Percentiles rank a stretch among this genome's conserved stretches.
Evolutionary conservation across 1,140 invertebrate genomes (phyloP).

Genomic region (Diploscapter pachys): DNA sequence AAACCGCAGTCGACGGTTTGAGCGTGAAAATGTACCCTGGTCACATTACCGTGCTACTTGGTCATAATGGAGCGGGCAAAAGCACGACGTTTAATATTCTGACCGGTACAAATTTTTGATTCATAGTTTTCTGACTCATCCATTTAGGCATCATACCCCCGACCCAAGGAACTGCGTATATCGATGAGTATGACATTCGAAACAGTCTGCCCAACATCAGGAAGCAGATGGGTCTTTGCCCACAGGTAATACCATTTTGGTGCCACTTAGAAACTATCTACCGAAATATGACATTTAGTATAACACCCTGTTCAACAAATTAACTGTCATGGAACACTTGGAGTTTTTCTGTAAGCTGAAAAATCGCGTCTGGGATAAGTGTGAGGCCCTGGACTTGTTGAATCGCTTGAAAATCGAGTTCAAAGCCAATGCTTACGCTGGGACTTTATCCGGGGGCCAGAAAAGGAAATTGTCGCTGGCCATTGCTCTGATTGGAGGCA

Average conservation of each 20-base stretch:
- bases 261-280: conserved; percentile 71
- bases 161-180: conserved; percentile 43
- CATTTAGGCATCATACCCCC: conserved; percentile 62
- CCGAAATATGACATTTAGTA: conserved; percentile 69
- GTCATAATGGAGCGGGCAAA: conserved; percentile 68
- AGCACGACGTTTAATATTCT: conserved; percentile 66
- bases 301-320: conserved; percentile 83
- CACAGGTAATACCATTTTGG: conserved; percentile 64
- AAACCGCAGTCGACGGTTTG: conserved; percentile 68
- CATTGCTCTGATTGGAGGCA: conserved; percentile 72
- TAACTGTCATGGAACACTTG: conserved; percentile 84
- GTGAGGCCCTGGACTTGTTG: conserved; percentile 44
- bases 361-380: conserved; percentile 27
- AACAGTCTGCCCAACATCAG: conserved; percentile 41
- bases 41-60: conserved; percentile 66
- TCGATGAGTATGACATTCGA: conserved; percentile 46
- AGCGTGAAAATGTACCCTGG: conserved; percentile 70
- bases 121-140: conserved; percentile 72
- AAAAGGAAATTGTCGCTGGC: conserved; percentile 80
- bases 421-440: conserved; percentile 68
- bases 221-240: conserved; percentile 80
- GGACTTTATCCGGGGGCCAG: conserved; percentile 74
- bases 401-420: conserved; percentile 57
- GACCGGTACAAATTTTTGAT: conserved; percentile 53
- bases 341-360: conserved; percentile 72